Conservation (phyloP, 2,113 vertebrate genomes). For the Felis chaus region DNA sequence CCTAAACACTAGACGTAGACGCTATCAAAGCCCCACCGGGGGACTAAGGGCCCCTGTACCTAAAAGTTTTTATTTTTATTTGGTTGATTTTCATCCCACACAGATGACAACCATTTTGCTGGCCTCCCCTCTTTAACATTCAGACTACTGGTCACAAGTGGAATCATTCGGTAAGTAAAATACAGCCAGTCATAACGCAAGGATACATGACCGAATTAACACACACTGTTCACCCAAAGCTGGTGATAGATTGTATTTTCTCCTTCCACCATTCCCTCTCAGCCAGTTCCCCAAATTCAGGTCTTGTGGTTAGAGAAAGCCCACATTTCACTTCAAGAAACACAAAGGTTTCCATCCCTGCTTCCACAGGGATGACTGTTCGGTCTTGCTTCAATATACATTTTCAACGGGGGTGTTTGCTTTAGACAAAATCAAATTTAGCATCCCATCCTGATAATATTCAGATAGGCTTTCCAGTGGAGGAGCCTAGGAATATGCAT, state of each 20-base stretch:
- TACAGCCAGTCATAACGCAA: neutral
- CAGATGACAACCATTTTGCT: neutral
- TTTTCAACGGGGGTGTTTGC: neutral
- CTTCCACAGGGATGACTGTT: neutral
- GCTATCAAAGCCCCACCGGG: neutral
- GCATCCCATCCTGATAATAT: neutral
- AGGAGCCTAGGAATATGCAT: neutral
- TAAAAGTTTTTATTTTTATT: neutral
- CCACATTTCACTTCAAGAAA: neutral
- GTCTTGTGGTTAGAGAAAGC: neutral
- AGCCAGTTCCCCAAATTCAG: neutral
- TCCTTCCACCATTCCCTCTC: neutral
- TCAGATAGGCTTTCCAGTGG: neutral
- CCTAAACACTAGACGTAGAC: neutral
- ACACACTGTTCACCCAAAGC: neutral
- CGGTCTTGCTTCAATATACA: neutral
- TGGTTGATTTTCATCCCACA: conserved; percentile 35
- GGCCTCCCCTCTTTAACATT: neutral
- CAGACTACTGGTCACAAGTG: neutral
- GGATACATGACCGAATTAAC: neutral
- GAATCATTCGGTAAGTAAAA: conserved; percentile 5
- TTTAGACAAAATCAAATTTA: neutral
- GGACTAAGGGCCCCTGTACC: neutral
- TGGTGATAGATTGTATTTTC: neutral
- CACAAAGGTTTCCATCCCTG: neutral